A percentile compares a stretch with the other conserved stretches of the same genome.
These are phyloP conservation scores for Leuciscus idus DNA, from an alignment of 2,113 vertebrate genomes.

Conservation along the genomic window DNA sequence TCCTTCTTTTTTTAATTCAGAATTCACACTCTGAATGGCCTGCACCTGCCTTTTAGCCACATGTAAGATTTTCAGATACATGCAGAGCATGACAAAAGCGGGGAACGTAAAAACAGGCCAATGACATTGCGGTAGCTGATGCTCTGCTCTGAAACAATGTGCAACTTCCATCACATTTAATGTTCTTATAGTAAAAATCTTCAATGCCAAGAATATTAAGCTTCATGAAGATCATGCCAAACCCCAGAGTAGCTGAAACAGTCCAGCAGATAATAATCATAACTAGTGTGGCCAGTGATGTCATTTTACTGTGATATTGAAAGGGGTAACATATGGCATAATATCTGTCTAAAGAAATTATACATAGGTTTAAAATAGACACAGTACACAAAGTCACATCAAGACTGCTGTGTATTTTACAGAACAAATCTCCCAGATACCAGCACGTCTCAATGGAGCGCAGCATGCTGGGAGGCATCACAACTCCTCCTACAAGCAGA, in stretches of 20 bases:
- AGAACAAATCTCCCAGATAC: conserved; percentile 83
- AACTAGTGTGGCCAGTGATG: not conserved
- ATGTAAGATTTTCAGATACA: conserved; percentile 81
- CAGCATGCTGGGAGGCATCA: conserved; percentile 87
- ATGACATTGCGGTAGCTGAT: too few species aligned
- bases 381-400: conserved; percentile 81
- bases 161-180: conserved; percentile 69
- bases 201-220: conserved; percentile 78
- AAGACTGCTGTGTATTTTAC: conserved; percentile 80
- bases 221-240: conserved; percentile 78
- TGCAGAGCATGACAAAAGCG: conserved; percentile 77
- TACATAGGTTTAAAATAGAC: conserved; percentile 83
- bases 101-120: conserved; percentile 80
- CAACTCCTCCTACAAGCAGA: conserved; percentile 77
- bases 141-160: conserved; percentile 69
- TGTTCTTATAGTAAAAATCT: conserved; percentile 65
- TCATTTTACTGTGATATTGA: conserved; percentile 57
- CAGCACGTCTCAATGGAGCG: conserved; percentile 81
- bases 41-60: conserved; percentile 77
- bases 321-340: conserved; percentile 61
- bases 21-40: conserved; percentile 68
- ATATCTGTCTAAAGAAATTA: conserved; percentile 84
- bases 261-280: conserved; percentile 58
- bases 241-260: conserved; percentile 49
- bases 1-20: conserved; percentile 69